Conservation (phyloP, 2,113 vertebrate genomes). For the Oncorhynchus masou region DNA sequence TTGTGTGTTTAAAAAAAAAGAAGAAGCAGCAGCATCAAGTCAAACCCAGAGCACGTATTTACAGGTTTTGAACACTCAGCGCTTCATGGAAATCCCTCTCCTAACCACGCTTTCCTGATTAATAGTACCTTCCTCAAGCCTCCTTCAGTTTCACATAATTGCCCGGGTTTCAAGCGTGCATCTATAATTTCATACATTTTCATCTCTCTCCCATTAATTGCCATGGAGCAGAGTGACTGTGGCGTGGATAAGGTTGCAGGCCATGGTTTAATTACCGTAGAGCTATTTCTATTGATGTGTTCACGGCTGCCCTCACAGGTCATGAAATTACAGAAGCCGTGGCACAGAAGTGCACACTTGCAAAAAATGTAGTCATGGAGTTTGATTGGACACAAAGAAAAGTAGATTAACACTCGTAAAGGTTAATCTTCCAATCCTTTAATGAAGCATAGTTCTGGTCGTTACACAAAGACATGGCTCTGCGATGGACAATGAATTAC, state of each 20-base stretch:
- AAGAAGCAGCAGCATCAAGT: conserved; percentile 57
- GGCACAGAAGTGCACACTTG: conserved; percentile 43
- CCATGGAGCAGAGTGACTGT: conserved; percentile 56
- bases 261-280: conserved; percentile 72
- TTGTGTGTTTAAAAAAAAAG: conserved; percentile 52
- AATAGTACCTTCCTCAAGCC: conserved; percentile 71
- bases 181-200: conserved; percentile 79
- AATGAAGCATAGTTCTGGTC: conserved; percentile 6
- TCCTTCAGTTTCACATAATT: conserved; percentile 76
- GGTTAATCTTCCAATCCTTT: conserved; percentile 36
- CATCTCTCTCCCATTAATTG: conserved; percentile 72
- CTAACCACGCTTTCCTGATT: conserved; percentile 64
- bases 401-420: conserved; percentile 39
- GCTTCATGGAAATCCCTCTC: conserved; percentile 43
- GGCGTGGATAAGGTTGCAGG: conserved; percentile 68
- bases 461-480: not conserved
- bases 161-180: conserved; percentile 69
- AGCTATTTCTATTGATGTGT: conserved; percentile 66
- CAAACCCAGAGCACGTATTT: conserved; percentile 47
- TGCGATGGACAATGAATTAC: not conserved
- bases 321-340: conserved; percentile 61
- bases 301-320: conserved; percentile 54
- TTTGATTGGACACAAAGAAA: conserved; percentile 57
- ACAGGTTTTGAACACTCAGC: conserved; percentile 54
- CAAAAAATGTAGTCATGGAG: conserved; percentile 48